Base-by-base conservation (phyloP, 2,888 invertebrate species). In the Strigamia transsilvanica region DNA sequence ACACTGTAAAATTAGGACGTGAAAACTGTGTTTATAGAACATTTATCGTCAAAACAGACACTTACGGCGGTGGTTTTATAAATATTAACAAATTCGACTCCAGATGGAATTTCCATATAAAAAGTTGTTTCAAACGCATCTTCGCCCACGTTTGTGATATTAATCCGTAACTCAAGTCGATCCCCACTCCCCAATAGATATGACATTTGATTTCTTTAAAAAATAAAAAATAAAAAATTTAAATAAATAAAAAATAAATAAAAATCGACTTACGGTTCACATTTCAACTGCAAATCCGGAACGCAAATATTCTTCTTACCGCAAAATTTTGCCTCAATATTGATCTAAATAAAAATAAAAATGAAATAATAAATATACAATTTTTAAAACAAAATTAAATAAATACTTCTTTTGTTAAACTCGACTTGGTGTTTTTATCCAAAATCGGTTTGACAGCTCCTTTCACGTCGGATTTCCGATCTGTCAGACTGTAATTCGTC, bases 81-180 rank as follows among this genome's bases (percentile, higher is more conserved):
- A 66, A 89, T 87, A 83, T 93, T 93, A 78, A 93, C 91, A 87
- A 92, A 94, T 82, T 92, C 90, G 83, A 92, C 88, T 13, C 95
- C 96, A 15, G 91, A 88, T 0, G 98, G 98, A 84, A 98, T 90
- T 10, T 90, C 90, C 86, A 98, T 90, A 87, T 92, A 93, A 87
- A 95, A 94, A 4, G 92, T 92, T 0, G 96, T 93, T 88, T 98
- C 98, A 88, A 95, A 99, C 0, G 98, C 94, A 87, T 98, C 98
- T 88, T 99, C 98, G 9, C 93, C 95, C 7, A 90, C 89, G 88
- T 99, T 99, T 82, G 93, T 91, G 0, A 99, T 94, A 0, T 92
- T 90, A 0, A 98, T 93, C 82, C 95, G 93, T 73, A 99, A 90
- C 85, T 93, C 91, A 73, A 99, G 88, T 79, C 92, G 92, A 84